Evolutionary conservation across 2,113 vertebrate species (phyloP).

Genomic region (Gavia stellata): DNA sequence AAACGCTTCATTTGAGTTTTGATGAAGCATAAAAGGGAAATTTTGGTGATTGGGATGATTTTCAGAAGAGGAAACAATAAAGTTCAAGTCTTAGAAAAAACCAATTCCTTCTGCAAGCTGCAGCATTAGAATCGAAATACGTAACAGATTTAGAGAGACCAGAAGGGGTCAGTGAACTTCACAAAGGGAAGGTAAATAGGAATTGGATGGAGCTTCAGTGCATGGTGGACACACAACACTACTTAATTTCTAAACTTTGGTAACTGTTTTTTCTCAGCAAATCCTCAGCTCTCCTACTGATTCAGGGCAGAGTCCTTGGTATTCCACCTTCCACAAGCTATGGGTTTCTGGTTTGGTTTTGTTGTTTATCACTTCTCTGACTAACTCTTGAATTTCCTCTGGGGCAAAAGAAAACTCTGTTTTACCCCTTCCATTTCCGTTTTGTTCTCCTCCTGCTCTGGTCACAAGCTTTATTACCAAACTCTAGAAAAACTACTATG

Average conservation of each 20-base stretch:
- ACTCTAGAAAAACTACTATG: not conserved
- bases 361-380: not conserved
- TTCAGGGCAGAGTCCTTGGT: not conserved
- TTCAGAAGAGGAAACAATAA: not conserved
- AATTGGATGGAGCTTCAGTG: not conserved
- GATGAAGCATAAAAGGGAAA: not conserved
- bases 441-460: not conserved
- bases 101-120: not conserved
- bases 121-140: not conserved
- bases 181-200: fast-evolving
- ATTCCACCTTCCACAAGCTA: not conserved
- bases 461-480: not conserved
- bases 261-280: not conserved
- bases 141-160: not conserved
- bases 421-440: not conserved
- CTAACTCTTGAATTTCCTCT: not conserved
- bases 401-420: not conserved
- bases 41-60: not conserved
- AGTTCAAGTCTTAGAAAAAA: not conserved
- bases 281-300: not conserved
- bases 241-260: not conserved
- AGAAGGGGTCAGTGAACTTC: not conserved
- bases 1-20: not conserved
- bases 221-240: too few species aligned
- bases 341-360: not conserved